A percentile compares a stretch with the other conserved stretches of the same genome.
phyloP scores from a whole-genome alignment of 2,797 vertebrate genomes.

The Anisognathus igniventris region DNA sequence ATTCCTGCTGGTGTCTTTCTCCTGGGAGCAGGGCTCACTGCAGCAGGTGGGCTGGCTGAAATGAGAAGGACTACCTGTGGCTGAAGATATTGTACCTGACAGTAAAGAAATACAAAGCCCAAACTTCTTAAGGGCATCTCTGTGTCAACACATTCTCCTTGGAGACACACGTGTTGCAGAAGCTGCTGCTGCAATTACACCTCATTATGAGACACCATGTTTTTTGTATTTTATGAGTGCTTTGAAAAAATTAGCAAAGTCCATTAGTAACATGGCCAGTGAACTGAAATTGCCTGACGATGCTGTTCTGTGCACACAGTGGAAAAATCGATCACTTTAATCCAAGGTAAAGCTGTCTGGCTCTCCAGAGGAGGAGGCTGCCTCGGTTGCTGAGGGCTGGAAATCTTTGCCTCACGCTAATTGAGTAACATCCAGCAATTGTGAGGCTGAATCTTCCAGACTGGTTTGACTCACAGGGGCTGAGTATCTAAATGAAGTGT shows the following conservation, averaged over 20 bases:
- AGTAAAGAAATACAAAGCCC: background rate
- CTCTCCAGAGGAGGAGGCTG: background rate
- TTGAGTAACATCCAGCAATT: constrained; percentile 1
- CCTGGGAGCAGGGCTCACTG: background rate
- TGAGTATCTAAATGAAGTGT: constrained; percentile 8
- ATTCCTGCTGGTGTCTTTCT: background rate
- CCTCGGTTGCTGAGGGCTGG: background rate
- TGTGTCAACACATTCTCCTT: background rate
- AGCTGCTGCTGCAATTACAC: background rate
- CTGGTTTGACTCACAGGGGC: background rate
- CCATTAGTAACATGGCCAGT: background rate
- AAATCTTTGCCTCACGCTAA: background rate
- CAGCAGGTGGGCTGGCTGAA: background rate
- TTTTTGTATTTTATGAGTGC: background rate
- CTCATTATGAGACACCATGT: background rate
- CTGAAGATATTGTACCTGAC: background rate
- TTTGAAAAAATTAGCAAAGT: constrained; percentile 27
- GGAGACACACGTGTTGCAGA: background rate
- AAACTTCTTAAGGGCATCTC: background rate
- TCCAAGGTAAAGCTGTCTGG: constrained; percentile 21
- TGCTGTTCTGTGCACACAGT: background rate
- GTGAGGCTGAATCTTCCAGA: background rate
- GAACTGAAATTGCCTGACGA: background rate
- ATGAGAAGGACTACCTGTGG: background rate
- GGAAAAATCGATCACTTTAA: constrained; percentile 30